Evolutionary conservation across 2,888 invertebrate species (phyloP), one percentile per base, ranked within the genome.

Genomic region (Cosmia pyralina): DNA sequence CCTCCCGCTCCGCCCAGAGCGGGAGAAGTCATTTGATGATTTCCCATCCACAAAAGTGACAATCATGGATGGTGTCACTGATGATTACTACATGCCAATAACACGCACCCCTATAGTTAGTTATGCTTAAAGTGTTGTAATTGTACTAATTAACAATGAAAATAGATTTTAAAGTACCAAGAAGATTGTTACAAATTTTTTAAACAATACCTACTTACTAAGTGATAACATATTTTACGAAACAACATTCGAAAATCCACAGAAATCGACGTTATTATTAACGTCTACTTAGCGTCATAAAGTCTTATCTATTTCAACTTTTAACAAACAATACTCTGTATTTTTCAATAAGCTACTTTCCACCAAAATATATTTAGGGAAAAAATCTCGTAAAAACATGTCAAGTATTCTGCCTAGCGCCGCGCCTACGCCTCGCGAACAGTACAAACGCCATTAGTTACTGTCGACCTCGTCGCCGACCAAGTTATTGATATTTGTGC

Each of bases 401-500:
- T 7, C 50, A 41, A 57, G 65, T 75, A 78, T 83, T 86, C 28
- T 86, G 58, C 84, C 84, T 85, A 87, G 75, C 66, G 65, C 77
- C 84, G 76, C 85, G 77, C 82, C 84, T 83, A 65, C 78, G 46
- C n/a, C 34, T n/a, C 8, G 34, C 44, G 15, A 75, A 72, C 55
- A 85, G 75, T 79, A 82, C 78, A 78, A 74, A 77, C 81, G 77
- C 88, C 92, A 94, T 94, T 94, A 93, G 92, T 94, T 91, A 91
- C 90, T 92, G 94, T 94, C 94, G 90, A 81, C 90, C 88, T 81
- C 86, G 83, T 82, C 87, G 80, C 82, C 87, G 78, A 88, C 89
- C 89, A 81, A 92, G 90, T 92, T 94, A 94, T 95, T 94, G 94
- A 94, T 95, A 94, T 94, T 94, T 92, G 87, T 88, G 88, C 88